phyloP scores from a whole-genome alignment of 2,797 vertebrate species.

The Urocyon cinereoargenteus region DNA sequence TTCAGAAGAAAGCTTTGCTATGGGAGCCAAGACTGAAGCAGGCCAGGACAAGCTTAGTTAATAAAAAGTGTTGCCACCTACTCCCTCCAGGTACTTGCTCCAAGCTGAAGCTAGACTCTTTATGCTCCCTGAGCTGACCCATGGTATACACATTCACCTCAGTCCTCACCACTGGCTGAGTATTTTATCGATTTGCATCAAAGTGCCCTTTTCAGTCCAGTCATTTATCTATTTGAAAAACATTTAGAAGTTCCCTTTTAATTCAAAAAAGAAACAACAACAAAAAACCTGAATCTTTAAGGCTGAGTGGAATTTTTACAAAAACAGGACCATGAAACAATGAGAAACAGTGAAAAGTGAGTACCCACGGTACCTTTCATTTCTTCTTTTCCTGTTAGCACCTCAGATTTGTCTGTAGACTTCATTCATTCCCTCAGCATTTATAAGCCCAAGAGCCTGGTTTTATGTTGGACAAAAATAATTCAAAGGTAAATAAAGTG shows the following conservation, averaged over 20 bases:
- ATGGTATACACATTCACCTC: not conserved
- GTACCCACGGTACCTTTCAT: not conserved
- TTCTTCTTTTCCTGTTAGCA: not conserved
- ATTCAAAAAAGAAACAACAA: not conserved
- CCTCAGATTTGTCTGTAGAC: not conserved
- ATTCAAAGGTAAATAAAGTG: not conserved
- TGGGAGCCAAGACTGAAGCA: not conserved
- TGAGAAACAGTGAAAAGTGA: not conserved
- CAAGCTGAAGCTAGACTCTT: not conserved
- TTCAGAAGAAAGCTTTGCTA: not conserved
- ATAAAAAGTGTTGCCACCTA: not conserved
- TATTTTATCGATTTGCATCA: not conserved
- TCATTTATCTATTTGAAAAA: not conserved
- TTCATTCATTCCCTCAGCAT: not conserved
- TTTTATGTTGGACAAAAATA: not conserved
- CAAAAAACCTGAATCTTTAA: not conserved
- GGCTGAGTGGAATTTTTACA: not conserved
- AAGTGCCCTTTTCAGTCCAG: not conserved
- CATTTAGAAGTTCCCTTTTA: not conserved
- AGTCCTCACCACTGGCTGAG: not conserved
- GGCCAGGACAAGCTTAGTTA: not conserved
- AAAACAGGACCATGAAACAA: not conserved
- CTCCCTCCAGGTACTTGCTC: not conserved
- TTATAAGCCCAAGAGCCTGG: not conserved
- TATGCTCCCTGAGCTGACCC: not conserved